Conservation (phyloP, 23 tunicate species). For the Phallusia fumigata region DNA sequence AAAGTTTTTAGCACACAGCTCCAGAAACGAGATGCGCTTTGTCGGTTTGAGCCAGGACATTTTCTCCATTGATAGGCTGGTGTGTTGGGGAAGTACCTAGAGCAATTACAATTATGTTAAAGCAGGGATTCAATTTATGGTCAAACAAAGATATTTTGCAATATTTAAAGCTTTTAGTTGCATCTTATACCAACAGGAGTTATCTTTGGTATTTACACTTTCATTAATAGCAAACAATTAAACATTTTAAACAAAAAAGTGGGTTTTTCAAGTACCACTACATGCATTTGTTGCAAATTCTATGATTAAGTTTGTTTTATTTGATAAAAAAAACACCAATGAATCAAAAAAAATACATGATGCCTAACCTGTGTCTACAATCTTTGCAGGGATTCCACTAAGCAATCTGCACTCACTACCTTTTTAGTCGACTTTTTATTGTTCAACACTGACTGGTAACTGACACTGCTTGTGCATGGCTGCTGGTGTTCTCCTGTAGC, state of each 20-base stretch:
- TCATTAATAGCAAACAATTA: too few relatives aligned
- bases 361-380: neutral
- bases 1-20: neutral
- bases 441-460: neutral
- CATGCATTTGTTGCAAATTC: too few relatives aligned
- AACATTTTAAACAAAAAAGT: too few relatives aligned
- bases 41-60: neutral
- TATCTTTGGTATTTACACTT: too few relatives aligned
- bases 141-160: neutral
- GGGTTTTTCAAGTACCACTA: too few relatives aligned
- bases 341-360: too few relatives aligned
- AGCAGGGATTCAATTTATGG: neutral
- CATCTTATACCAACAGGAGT: too few relatives aligned
- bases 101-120: neutral
- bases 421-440: neutral
- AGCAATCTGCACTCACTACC: neutral
- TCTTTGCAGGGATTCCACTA: neutral
- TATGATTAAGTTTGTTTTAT: too few relatives aligned
- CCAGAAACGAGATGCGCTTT: neutral
- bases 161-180: too few relatives aligned
- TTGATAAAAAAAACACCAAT: too few relatives aligned
- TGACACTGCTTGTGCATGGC: neutral
- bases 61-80: slow-evolving; percentile 13
- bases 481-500: neutral
- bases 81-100: neutral